Base-by-base conservation (phyloP, 2,888 invertebrate genomes). In the Parasteatoda lunata region DNA sequence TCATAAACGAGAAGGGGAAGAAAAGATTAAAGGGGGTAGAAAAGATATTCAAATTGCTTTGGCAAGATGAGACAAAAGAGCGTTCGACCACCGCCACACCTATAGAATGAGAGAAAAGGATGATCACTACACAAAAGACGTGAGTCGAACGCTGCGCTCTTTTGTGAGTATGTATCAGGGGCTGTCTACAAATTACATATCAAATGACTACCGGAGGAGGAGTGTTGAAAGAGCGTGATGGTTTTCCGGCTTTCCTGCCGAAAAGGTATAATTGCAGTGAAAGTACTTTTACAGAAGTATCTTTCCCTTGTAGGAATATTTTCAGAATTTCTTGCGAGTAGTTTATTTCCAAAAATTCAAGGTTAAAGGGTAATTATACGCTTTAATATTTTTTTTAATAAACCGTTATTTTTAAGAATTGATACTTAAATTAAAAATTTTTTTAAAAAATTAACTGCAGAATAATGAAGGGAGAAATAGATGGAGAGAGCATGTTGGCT, bases 21-120 rank as follows among this genome's bases (percentile, higher is more conserved):
- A 59, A 8, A 7, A 59, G 59, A 59, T 30, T 30, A 30, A 30
- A 72, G 48, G n/a, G 76, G 66, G 77, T 15, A 54, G 77, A 71
- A 54, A 54, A 30, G 68, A 68, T 68, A 64, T 59, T 76, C 66
- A 76, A 76, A 64, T 65, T 64, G 77, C 79, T 71, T 72, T 72
- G 79, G 65, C 54, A 75, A 69, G 68, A 49, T 68, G 81, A 68
- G 81, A 81, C 81, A 81, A 75, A 75, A 54, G 75, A 9, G 15
- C 65, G 65, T 65, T 75, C 65, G 65, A 30, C 45, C 77, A 49
- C 9, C 80, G 66, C 54, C 69, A 59, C 73, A 75, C 73, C 75
- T 81, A 68, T 13, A 59, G 73, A 75, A 9, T 13, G 59, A 59
- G 59, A 9, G 30, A 30, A 30, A 30, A 30, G 30, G 9, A n/a